A percentile compares a stretch with the other conserved stretches of the same genome.
Conservation (phyloP, 2,113 vertebrate species). For the Stercorarius parasiticus region DNA sequence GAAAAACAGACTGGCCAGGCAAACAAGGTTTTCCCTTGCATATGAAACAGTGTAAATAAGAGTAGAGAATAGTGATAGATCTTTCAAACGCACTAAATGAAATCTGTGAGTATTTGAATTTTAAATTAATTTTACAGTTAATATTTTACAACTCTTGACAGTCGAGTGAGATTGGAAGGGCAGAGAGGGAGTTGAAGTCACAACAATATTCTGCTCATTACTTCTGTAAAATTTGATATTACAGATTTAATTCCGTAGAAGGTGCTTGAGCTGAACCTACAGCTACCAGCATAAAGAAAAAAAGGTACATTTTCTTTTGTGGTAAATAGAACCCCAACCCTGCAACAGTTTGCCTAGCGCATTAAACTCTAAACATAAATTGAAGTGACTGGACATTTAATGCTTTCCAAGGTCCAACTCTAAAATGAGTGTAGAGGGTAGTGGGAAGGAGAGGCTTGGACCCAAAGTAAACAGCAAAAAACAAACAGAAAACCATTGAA, state of each 20-base stretch:
- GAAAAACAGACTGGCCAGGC: neutral
- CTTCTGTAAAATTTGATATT: neutral
- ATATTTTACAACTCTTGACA: neutral
- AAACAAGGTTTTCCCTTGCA: neutral
- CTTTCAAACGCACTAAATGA: neutral
- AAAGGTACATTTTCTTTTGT: neutral
- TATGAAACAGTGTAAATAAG: neutral
- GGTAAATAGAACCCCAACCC: neutral
- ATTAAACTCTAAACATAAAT: neutral
- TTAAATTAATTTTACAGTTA: neutral
- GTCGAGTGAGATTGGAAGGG: neutral
- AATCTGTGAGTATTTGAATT: neutral
- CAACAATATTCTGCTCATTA: neutral
- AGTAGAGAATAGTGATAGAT: neutral
- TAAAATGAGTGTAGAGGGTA: neutral
- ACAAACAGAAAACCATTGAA: neutral
- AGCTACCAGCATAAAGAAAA: neutral
- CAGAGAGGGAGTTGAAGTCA: neutral
- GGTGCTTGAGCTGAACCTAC: neutral
- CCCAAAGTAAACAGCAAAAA: slow-evolving; percentile 37
- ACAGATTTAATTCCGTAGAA: neutral
- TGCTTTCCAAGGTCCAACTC: neutral
- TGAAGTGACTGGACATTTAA: neutral
- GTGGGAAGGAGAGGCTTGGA: neutral
- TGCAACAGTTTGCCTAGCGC: neutral